Percentiles rank a stretch among this genome's conserved stretches.
These are phyloP conservation scores for Clarias fuscus DNA, from an alignment of 2,797 vertebrate species.

Conservation along the genomic window DNA sequence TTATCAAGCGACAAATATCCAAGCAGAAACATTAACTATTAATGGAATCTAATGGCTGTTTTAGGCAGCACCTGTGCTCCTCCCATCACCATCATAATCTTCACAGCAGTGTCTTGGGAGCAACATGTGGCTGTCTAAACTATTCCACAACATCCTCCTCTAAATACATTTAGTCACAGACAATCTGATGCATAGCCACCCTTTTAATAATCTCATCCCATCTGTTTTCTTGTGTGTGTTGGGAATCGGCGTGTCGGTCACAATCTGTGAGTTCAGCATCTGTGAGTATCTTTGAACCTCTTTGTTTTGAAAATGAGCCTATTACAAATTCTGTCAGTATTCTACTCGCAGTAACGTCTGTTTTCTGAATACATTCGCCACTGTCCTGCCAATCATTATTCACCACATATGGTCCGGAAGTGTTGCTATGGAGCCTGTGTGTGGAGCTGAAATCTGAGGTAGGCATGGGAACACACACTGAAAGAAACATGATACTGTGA, in stretches of 20 bases:
- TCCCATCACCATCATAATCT: constrained; percentile 25
- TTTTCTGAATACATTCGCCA: constrained; percentile 7
- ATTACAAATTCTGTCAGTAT: not conserved
- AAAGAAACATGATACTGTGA: constrained; percentile 11
- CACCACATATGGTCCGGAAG: constrained; percentile 6
- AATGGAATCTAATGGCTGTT: constrained; percentile 47
- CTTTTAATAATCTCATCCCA: constrained; percentile 36
- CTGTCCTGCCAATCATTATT: constrained; percentile 33
- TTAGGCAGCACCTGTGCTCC: constrained; percentile 40
- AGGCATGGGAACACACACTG: constrained; percentile 23
- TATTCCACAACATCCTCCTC: not conserved
- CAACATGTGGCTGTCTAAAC: constrained; percentile 19
- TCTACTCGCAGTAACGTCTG: constrained; percentile 19
- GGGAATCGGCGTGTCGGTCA: not conserved
- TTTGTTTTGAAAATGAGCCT: constrained; percentile 11
- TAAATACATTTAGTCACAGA: not conserved
- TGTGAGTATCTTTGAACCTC: not conserved
- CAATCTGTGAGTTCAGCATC: not conserved
- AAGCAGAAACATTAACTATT: constrained; percentile 52
- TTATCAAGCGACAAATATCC: constrained; percentile 62
- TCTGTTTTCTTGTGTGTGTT: constrained; percentile 18
- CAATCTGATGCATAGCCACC: not conserved
- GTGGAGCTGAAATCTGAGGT: not conserved
- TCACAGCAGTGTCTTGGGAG: not conserved
- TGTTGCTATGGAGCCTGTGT: constrained; percentile 33